These are phyloP conservation scores for Lagopus leucura DNA, from an alignment of 2,113 vertebrate species.

Conservation along the genomic window DNA sequence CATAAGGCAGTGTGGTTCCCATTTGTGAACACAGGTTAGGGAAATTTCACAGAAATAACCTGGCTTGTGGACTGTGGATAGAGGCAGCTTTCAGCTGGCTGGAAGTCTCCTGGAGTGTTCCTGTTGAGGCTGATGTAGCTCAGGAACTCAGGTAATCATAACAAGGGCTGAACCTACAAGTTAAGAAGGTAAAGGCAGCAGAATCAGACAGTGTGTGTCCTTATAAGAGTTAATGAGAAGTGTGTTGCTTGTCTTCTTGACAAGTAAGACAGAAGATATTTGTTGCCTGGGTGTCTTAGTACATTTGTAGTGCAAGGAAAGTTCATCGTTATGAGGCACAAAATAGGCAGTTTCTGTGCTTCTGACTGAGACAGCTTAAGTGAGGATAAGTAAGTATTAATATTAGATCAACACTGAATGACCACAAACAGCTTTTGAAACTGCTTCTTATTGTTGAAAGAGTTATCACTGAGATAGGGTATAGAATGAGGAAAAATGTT, in stretches of 20 bases:
- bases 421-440: neutral
- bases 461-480: neutral
- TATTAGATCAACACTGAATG: neutral
- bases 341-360: neutral
- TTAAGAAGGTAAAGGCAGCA: neutral
- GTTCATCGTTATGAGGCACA: neutral
- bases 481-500: neutral
- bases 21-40: neutral
- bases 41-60: neutral
- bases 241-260: neutral
- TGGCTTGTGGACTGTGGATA: accelerated
- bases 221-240: neutral
- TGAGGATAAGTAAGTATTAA: neutral
- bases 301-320: neutral
- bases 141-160: neutral
- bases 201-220: neutral
- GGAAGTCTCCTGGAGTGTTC: neutral
- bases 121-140: neutral
- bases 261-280: neutral
- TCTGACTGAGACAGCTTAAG: neutral
- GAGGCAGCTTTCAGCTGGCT: neutral
- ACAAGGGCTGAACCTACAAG: neutral
- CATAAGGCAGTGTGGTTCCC: neutral
- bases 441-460: neutral
- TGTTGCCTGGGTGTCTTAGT: neutral